Base-by-base conservation (phyloP, 30 jellyfish, hydroid and myxozoan genomes). In the Morbakka virulenta region DNA sequence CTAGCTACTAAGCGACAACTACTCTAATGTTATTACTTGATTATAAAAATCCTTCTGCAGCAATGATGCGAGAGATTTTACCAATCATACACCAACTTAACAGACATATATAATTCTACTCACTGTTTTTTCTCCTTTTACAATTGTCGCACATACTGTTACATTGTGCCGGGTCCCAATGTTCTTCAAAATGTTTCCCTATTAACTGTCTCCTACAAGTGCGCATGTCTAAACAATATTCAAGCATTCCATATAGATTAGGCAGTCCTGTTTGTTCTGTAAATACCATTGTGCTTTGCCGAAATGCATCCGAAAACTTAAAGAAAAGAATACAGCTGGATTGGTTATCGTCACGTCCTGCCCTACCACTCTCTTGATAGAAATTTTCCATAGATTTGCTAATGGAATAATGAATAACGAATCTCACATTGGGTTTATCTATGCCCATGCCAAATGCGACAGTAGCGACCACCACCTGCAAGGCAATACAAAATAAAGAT, bases 311-410 rank as follows among this genome's bases (percentile, higher is more conserved):
- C 23, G 92, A 77, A 69, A 91, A 91, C 50, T 80, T 77, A 85
- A 76, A 91, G 79, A 68, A 91, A 25, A 84, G 77, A 62, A 91
- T 91, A 69, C 96, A 91, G 26, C 72, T 65, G 1, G 98, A 94
- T 22, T 57, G 82, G 1, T 67, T 61, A 32, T 74, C 95, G 35
- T 91, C 94, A 28, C 98, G 49, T 14, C 98, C 98, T 14, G 98
- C 98, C 27, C 98, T 79, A 26, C 98, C 98, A 72, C 95, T 91
- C 52, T 91, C 98, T 79, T 91, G 98, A 85, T 91, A 91, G 78
- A 75, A 91, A 36, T 91, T 91, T 50, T 84, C 96, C 49, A 91
- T 74, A 25, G 98, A 91, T 72, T 80, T 84, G 84, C 98, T 91
- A 24, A 85, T 77, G 3, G 98, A 70, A 76, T 84, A 71, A 62